Conservation (phyloP, 2,888 invertebrate species). For the Melanostoma mellinum region DNA sequence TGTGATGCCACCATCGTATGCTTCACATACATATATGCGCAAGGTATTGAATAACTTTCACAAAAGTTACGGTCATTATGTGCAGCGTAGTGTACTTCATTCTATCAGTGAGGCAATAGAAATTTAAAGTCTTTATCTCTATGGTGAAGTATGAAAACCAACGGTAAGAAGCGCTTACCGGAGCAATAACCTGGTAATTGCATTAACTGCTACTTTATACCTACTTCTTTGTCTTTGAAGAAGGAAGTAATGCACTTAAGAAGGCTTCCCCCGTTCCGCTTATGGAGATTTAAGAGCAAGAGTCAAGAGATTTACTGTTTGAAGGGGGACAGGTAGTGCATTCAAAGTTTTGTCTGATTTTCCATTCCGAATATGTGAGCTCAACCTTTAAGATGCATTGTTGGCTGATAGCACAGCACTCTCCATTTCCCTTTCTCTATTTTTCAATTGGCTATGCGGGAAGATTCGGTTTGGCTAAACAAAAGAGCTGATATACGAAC, state of each 20-base stretch:
- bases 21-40: conserved; percentile 17
- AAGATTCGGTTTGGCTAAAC: background rate
- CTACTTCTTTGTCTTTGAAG: background rate
- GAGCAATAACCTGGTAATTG: conserved; percentile 53
- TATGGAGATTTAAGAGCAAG: background rate
- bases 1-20: conserved; percentile 22
- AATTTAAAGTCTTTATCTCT: conserved; percentile 18
- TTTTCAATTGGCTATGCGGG: no score
- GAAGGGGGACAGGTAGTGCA: no score
- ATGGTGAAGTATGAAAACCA: conserved; percentile 29
- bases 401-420: no score
- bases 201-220: conserved; percentile 21
- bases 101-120: conserved; percentile 15
- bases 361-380: no score
- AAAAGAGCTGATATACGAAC: conserved; percentile 20
- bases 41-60: conserved; percentile 48
- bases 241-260: background rate
- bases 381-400: no score
- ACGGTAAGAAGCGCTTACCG: conserved; percentile 9
- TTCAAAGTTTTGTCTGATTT: no score
- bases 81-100: conserved; percentile 4
- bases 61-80: conserved; percentile 41
- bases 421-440: no score
- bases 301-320: no score
- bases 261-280: background rate